A percentile compares a stretch with the other conserved stretches of the same genome.
phyloP scores from a whole-genome alignment of 92 coral and sea anemone species.

The Paramuricea clavata region DNA sequence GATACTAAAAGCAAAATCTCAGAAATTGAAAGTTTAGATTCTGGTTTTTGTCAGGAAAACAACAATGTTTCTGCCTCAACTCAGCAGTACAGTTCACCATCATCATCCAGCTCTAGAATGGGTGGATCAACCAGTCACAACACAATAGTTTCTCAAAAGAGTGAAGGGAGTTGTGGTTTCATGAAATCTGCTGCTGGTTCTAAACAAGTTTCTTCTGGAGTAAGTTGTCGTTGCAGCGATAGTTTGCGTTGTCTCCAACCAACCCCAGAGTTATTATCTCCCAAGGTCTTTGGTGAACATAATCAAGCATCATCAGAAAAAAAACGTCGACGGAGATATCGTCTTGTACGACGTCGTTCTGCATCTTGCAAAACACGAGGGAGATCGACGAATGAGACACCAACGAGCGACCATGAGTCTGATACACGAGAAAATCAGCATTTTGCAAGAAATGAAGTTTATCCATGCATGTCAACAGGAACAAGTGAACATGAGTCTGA shows the following conservation, averaged over 20 bases:
- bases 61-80: neutral
- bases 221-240: neutral
- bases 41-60: neutral
- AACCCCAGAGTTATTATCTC: neutral
- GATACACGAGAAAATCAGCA: neutral
- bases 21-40: neutral
- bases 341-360: constrained; percentile 6
- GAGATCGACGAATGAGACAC: neutral
- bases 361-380: neutral
- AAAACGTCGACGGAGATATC: neutral
- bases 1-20: neutral
- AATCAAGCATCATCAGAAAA: neutral
- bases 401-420: neutral
- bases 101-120: neutral
- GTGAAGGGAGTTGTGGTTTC: neutral
- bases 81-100: neutral
- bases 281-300: neutral
- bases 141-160: neutral
- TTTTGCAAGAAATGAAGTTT: neutral
- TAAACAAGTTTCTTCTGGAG: neutral
- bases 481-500: neutral
- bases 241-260: neutral
- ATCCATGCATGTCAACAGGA: neutral
- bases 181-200: neutral
- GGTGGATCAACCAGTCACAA: neutral